A percentile compares a stretch with the other conserved stretches of the same genome.
These are phyloP conservation scores for Petrocephalus sullivani DNA, from an alignment of 2,797 vertebrate species.

Conservation along the genomic window DNA sequence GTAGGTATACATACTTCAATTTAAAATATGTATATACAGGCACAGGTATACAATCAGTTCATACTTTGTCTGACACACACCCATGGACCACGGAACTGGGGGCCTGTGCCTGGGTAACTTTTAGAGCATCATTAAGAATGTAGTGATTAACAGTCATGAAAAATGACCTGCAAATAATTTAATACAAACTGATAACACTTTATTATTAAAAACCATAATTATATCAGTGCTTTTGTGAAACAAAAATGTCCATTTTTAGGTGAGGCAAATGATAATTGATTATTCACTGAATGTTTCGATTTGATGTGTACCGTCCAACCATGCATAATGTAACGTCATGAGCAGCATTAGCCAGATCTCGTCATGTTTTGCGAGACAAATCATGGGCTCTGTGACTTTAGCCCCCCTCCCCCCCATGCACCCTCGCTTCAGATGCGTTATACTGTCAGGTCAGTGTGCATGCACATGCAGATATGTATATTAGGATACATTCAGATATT, in stretches of 20 bases:
- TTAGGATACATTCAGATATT: too few relatives aligned
- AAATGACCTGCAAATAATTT: background rate
- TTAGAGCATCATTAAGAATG: background rate
- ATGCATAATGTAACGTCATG: background rate
- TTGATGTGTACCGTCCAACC: background rate
- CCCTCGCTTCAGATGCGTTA: background rate
- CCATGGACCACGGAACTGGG: background rate
- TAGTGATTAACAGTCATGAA: background rate
- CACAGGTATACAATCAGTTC: background rate
- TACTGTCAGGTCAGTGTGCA: background rate
- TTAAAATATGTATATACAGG: background rate
- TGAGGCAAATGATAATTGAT: background rate
- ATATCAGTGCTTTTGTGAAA: background rate
- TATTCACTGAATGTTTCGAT: background rate
- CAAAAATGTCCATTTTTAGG: background rate
- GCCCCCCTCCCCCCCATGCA: background rate
- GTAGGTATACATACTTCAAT: background rate
- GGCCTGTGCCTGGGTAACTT: background rate
- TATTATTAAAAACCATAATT: background rate
- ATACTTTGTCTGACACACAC: background rate
- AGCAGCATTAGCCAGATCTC: background rate
- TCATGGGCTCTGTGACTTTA: background rate
- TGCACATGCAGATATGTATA: too few relatives aligned
- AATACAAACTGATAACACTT: background rate
- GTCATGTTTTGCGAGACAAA: background rate